Evolutionary conservation across 2,888 invertebrate species (phyloP).

Genomic region (Scaptomyza parva): DNA sequence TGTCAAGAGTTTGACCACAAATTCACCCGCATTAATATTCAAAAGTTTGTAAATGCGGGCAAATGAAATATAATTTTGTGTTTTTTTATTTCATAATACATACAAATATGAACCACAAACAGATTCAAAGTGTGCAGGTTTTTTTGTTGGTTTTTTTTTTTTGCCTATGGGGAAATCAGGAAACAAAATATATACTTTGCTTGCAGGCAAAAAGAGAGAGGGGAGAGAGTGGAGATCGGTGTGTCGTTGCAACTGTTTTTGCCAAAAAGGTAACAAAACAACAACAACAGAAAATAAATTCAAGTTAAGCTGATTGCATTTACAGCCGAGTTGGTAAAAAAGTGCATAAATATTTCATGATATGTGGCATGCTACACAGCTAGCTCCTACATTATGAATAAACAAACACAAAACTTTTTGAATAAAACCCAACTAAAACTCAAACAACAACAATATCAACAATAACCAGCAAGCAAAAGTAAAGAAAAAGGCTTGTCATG

Average conservation of each 20-base stretch:
- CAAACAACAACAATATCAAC: slow-evolving; percentile 9
- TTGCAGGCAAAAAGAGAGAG: slow-evolving; percentile 11
- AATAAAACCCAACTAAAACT: slow-evolving; percentile 14
- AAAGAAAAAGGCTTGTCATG: slow-evolving; percentile 43
- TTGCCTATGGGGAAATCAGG: slow-evolving; percentile 54
- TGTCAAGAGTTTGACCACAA: slow-evolving; percentile 8
- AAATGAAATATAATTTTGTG: slow-evolving; percentile 9
- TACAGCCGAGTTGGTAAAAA: slow-evolving; percentile 37
- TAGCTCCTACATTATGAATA: slow-evolving; percentile 43
- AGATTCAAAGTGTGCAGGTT: slow-evolving; percentile 18
- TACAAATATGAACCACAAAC: slow-evolving; percentile 8
- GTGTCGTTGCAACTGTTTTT: slow-evolving; percentile 23
- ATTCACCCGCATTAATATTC: slow-evolving; percentile 35
- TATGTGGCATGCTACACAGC: slow-evolving; percentile 21
- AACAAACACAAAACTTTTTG: slow-evolving; percentile 32
- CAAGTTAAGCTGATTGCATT: slow-evolving; percentile 66
- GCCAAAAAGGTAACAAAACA: slow-evolving; percentile 15
- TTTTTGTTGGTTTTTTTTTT: slow-evolving; percentile 10
- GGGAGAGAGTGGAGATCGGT: slow-evolving; percentile 4
- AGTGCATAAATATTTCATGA: slow-evolving; percentile 57
- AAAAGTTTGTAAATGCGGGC: slow-evolving; percentile 44
- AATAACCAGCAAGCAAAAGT: too few relatives aligned
- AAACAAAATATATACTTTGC: slow-evolving; percentile 29
- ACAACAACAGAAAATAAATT: slow-evolving; percentile 32
- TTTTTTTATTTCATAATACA: not conserved